These are phyloP conservation scores for Lipotes vexillifer DNA, from an alignment of 2,113 vertebrate genomes.

Conservation along the genomic window DNA sequence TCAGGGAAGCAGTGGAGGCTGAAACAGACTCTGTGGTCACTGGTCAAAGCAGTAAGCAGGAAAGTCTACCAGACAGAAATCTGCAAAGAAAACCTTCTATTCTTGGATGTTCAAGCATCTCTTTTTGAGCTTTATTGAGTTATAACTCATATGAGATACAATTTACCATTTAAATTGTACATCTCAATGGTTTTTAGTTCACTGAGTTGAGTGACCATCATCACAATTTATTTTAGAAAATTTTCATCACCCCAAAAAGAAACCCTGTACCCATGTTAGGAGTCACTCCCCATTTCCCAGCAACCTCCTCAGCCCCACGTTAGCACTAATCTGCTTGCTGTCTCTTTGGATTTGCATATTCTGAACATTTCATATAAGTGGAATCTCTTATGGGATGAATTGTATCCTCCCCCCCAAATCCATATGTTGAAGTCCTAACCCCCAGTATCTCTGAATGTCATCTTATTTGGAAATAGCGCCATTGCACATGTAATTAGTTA, in stretches of 20 bases:
- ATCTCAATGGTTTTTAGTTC: no score
- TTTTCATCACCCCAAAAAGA: background rate
- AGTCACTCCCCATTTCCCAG: background rate
- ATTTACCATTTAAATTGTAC: background rate
- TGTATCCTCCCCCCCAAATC: background rate
- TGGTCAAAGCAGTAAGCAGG: background rate
- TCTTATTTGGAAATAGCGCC: background rate
- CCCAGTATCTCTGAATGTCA: accelerated
- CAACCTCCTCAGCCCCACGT: accelerated
- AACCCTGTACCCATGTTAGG: no score
- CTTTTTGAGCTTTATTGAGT: background rate
- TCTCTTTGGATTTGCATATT: background rate
- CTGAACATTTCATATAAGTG: background rate
- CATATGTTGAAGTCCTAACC: background rate
- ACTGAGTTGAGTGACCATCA: background rate
- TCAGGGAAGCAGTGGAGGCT: accelerated
- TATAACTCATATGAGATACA: background rate
- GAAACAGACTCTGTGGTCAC: background rate
- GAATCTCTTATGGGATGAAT: background rate
- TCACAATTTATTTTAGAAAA: no score
- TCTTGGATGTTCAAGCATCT: background rate
- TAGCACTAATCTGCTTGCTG: background rate
- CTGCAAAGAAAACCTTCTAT: background rate
- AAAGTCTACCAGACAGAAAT: background rate
- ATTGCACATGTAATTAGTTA: background rate